These are phyloP conservation scores for Stenopsyche tienmushanensis DNA, from an alignment of 1,140 invertebrate species.

Conservation along the genomic window DNA sequence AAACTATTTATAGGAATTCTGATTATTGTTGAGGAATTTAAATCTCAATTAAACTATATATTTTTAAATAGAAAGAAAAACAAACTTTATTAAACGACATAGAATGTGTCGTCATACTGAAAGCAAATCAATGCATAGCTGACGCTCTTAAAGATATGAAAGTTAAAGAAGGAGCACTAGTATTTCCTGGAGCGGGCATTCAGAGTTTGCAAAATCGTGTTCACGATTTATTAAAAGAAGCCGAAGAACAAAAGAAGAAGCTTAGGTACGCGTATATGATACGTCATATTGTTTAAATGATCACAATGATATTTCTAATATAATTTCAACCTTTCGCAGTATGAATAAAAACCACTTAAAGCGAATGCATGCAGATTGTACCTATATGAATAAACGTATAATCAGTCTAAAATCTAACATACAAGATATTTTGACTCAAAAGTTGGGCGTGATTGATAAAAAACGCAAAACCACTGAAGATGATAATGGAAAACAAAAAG, in stretches of 20 bases:
- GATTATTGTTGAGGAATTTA: no score
- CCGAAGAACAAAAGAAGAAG: constrained; percentile 29
- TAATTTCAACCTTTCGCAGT: constrained; percentile 9
- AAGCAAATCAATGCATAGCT: constrained; percentile 17
- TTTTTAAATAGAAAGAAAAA: constrained; percentile 22
- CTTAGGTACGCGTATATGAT: constrained; percentile 19
- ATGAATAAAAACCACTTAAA: constrained; percentile 32
- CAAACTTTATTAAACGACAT: constrained; percentile 32
- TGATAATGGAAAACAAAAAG: constrained; percentile 2
- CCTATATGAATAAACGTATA: constrained; percentile 22
- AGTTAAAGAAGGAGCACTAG: background rate
- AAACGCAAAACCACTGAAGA: background rate
- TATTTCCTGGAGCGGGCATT: constrained; percentile 28
- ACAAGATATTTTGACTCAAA: constrained; percentile 8
- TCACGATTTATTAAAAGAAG: constrained; percentile 22
- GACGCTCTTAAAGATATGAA: constrained; percentile 27
- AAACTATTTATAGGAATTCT: constrained; percentile 1
- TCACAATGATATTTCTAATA: background rate
- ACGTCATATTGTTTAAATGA: background rate
- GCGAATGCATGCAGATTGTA: constrained; percentile 29
- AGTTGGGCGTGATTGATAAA: background rate
- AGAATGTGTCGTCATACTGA: constrained; percentile 29
- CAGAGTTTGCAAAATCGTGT: constrained; percentile 17
- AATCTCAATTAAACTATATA: background rate
- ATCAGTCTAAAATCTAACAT: constrained; percentile 17